Base-by-base conservation (phyloP, 2,113 vertebrate genomes). In the Nanorana parkeri region DNA sequence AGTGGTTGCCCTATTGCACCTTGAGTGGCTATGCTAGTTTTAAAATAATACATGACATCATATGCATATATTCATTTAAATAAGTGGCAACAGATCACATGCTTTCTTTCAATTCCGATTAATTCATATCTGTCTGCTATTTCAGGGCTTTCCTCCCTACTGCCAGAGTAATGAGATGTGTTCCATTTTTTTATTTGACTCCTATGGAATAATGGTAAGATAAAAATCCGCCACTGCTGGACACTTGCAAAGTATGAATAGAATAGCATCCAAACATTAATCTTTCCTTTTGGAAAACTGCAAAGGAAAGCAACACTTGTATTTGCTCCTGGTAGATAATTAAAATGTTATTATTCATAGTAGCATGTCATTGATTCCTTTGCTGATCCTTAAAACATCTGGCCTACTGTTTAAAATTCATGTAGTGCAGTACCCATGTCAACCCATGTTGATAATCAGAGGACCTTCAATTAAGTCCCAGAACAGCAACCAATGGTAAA, bases 321-420 rank as follows among this genome's bases (percentile, higher is more conserved):
- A 85, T 88, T 86, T 90, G 5, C 6, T 88, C 68, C 76, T 85
- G 81, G 24, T 56, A 88, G 75, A 86, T 84, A 87, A 83, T 87
- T 78, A 83, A 68, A 4, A 71, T 87, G 88, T 87, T 85, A 86
- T 88, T 89, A 87, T 88, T 91, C 83, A 85, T 63, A 78, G 63
- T 87, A 84, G 69, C 23, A 77, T 52, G 51, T 54, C 85, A 86
- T 68, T 1, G 0, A 85, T 89, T 78, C 73, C 60, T 87, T 63
- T 41, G 58, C 63, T 88, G 77, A 87, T 80, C 85, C 84, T 87
- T 88, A 87, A 89, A 92, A 88, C 78, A 90, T 85, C 86, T 91
- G 87, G 56, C 32, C 77, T 78, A 68, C 84, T 88, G 26, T 85
- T 93, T 88, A 87, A 88, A 87, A 87, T 86, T 89, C 85, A 85